A percentile compares a stretch with the other conserved stretches of the same genome.
Conservation (phyloP, 2,888 invertebrate species). For the Eupithecia dodoneata region DNA sequence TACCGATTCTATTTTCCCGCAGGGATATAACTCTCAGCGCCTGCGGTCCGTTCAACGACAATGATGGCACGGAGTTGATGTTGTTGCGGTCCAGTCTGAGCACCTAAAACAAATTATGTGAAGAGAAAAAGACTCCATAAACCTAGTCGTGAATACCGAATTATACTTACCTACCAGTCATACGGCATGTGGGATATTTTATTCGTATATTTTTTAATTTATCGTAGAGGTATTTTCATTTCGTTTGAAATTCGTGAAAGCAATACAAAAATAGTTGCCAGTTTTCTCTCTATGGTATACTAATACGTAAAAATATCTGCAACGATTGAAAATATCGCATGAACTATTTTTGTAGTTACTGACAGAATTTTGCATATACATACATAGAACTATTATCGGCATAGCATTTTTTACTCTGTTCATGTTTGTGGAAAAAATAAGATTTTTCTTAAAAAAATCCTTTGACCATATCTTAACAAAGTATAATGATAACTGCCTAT, state of each 20-base stretch:
- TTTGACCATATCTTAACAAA: not conserved
- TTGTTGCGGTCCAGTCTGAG: slow-evolving; percentile 92
- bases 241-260: not conserved
- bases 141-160: not conserved
- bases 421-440: not conserved
- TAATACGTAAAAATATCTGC: not conserved
- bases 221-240: not conserved
- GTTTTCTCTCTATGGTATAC: not conserved
- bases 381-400: not conserved
- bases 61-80: slow-evolving; percentile 89
- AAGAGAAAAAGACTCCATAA: not conserved
- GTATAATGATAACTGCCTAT: not conserved
- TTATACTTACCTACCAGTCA: not conserved
- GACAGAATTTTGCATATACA: not conserved
- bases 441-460: not conserved
- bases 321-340: not conserved
- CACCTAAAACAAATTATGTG: slow-evolving; percentile 79
- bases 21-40: slow-evolving; percentile 89
- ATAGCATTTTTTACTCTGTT: not conserved
- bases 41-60: slow-evolving; percentile 92
- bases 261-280: not conserved
- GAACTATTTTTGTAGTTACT: not conserved
- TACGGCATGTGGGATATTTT: not conserved
- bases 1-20: slow-evolving; percentile 92
- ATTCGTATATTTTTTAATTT: not conserved